phyloP scores from a whole-genome alignment of 1,140 invertebrate genomes.

The Macrobrachium rosenbergii region DNA sequence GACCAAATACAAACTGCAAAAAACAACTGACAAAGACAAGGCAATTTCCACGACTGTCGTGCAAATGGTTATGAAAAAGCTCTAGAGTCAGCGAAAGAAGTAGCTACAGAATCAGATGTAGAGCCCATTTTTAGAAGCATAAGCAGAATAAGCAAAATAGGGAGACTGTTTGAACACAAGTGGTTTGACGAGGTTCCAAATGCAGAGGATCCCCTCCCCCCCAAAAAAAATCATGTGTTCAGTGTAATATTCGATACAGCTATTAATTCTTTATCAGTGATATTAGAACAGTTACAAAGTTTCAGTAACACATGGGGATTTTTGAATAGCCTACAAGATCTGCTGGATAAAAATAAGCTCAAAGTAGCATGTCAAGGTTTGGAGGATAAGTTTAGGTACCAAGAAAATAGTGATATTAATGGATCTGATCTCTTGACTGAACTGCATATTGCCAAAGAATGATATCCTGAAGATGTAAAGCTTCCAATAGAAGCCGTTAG shows the following conservation, averaged over 20 bases:
- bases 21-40: too few species aligned
- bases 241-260: background rate
- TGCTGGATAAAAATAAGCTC: background rate
- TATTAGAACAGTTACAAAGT: background rate
- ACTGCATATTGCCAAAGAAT: too few species aligned
- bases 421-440: too few species aligned
- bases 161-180: too few species aligned
- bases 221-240: background rate
- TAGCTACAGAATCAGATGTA: background rate
- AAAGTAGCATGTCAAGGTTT: conserved; percentile 9
- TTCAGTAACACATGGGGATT: background rate
- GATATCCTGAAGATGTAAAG: too few species aligned
- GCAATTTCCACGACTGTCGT: too few species aligned
- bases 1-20: too few species aligned
- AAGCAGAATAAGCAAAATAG: background rate
- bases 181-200: background rate
- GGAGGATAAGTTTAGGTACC: too few species aligned
- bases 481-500: too few species aligned
- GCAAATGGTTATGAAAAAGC: background rate
- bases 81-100: background rate
- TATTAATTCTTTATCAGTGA: background rate
- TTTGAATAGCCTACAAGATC: background rate
- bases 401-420: too few species aligned
- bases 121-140: too few species aligned
- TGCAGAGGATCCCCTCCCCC: background rate